A percentile compares a stretch with the other conserved stretches of the same genome.
phyloP scores from a whole-genome alignment of 2,113 vertebrate genomes.

The Micronycteris hirsuta region DNA sequence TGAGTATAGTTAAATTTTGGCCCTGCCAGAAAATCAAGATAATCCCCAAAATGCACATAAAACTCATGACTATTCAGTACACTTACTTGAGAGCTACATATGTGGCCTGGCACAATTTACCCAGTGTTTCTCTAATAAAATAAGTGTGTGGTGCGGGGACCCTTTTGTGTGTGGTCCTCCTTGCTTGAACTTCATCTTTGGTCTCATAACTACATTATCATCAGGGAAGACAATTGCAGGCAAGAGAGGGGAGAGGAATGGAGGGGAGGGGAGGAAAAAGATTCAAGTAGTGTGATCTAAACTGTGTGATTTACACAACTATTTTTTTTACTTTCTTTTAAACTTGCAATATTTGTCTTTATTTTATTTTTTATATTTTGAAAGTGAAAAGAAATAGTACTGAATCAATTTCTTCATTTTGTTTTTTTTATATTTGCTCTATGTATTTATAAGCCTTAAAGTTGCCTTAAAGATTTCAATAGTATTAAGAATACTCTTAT shows the following conservation, averaged over 20 bases:
- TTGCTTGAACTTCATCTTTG: background rate
- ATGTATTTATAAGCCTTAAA: constrained; percentile 98
- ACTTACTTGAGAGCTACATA: background rate
- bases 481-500: constrained; percentile 89
- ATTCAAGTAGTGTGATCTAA: background rate
- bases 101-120: background rate
- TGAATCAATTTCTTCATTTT: constrained; percentile 77
- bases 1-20: background rate
- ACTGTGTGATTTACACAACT: background rate
- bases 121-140: background rate
- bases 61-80: background rate
- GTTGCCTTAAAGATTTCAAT: constrained; percentile 89
- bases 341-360: constrained; percentile 86
- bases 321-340: constrained; percentile 50
- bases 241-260: background rate
- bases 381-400: constrained; percentile 87
- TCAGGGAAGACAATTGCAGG: background rate
- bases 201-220: background rate
- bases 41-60: background rate
- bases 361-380: constrained; percentile 88
- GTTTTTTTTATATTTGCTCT: constrained; percentile 91
- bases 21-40: background rate
- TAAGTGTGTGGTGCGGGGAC: background rate
- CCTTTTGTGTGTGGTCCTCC: background rate
- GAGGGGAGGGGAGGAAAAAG: background rate